Evolutionary conservation across 2,888 invertebrate genomes (phyloP).

Genomic region (Sesia bembeciformis): DNA sequence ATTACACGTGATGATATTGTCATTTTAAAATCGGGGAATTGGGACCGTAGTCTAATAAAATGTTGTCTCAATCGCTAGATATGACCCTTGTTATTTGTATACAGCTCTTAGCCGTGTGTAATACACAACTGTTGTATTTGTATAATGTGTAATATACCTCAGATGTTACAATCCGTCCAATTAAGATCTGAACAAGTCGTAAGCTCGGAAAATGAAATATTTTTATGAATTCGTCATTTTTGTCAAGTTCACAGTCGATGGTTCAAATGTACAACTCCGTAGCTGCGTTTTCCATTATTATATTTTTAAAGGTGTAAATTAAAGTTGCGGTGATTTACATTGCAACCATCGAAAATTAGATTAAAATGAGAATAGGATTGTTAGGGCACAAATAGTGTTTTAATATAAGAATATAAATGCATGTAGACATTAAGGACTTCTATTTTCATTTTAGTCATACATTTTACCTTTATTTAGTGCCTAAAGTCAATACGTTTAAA

Average conservation of each 20-base stretch:
- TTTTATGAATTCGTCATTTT: neutral
- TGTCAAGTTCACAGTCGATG: constrained; percentile 8
- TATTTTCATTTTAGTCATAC: constrained; percentile 68
- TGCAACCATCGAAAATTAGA: constrained; percentile 16
- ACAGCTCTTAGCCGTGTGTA: no score
- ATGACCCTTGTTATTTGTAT: no score
- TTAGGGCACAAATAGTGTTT: constrained; percentile 28
- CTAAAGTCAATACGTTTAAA: neutral
- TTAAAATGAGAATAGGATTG: constrained; percentile 69
- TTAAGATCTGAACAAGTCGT: constrained; percentile 20
- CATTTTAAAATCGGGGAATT: no score
- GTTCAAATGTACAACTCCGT: neutral
- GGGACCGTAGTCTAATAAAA: no score
- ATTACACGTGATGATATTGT: no score
- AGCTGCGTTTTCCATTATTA: neutral
- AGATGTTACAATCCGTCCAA: constrained; percentile 22
- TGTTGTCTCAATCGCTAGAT: no score
- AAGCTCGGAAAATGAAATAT: neutral
- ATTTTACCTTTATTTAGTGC: neutral
- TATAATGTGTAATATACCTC: neutral
- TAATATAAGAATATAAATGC: neutral
- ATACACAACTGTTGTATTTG: no score
- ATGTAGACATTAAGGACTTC: constrained; percentile 29
- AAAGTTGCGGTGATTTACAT: neutral
- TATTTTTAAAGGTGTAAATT: neutral